A percentile compares a stretch with the other conserved stretches of the same genome.
phyloP scores from a whole-genome alignment of 2,888 invertebrate genomes.

The Heliconius erato region DNA sequence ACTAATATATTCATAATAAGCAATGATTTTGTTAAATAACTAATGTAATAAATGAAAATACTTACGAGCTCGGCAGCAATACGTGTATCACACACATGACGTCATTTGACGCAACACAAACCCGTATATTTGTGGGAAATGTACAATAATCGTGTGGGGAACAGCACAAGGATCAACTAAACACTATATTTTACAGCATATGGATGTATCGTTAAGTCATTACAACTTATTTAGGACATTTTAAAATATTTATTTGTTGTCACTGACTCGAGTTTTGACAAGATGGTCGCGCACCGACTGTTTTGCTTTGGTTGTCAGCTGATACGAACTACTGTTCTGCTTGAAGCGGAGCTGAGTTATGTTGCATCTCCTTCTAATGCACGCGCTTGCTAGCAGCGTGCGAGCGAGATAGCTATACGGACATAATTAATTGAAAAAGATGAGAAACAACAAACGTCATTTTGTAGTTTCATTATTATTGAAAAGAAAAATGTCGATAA shows the following conservation, averaged over 20 bases:
- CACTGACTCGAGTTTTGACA: conserved; percentile 85
- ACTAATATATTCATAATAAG: conserved; percentile 64
- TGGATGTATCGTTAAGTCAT: conserved; percentile 79
- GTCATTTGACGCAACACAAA: conserved; percentile 86
- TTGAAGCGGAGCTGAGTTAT: conserved; percentile 65
- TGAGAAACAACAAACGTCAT: conserved; percentile 78
- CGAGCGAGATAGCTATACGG: conserved; percentile 65
- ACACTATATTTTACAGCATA: conserved; percentile 79
- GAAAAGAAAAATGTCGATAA: conserved; percentile 72
- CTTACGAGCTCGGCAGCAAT: conserved; percentile 85
- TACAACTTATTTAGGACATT: conserved; percentile 82
- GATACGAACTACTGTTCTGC: conserved; percentile 81
- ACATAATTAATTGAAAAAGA: conserved; percentile 66
- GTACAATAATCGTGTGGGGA: conserved; percentile 75
- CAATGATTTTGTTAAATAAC: conserved; percentile 70
- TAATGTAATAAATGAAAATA: conserved; percentile 83
- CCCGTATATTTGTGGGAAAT: conserved; percentile 84
- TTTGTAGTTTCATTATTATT: conserved; percentile 80
- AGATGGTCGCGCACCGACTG: conserved; percentile 87
- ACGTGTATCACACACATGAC: conserved; percentile 87
- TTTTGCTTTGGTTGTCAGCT: conserved; percentile 87
- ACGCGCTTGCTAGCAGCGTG: conserved; percentile 7
- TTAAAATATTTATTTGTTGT: conserved; percentile 85
- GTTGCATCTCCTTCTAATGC: conserved; percentile 61
- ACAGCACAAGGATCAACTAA: conserved; percentile 76